Conservation (phyloP, 2,888 invertebrate genomes). For the Drosophila demipolita region DNA sequence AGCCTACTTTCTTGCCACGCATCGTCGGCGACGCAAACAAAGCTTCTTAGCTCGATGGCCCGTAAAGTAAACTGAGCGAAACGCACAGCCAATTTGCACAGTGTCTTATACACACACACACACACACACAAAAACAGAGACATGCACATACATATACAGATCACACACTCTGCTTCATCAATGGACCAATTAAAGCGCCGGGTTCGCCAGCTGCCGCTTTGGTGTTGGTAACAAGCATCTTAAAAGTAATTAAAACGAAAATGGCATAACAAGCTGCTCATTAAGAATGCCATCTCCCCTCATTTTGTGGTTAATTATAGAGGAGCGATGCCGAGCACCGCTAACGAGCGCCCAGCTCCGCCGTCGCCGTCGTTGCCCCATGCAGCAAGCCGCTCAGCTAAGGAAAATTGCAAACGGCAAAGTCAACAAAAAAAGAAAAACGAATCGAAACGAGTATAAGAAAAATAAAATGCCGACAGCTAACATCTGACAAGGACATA, state of each 20-base stretch:
- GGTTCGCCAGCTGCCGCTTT: slow-evolving; percentile 43
- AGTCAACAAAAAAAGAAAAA: slow-evolving; percentile 30
- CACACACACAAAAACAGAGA: slow-evolving; percentile 5
- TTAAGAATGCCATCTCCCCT: slow-evolving; percentile 66
- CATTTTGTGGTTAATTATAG: slow-evolving; percentile 84
- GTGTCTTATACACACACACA: slow-evolving; percentile 20
- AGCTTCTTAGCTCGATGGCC: slow-evolving; percentile 40
- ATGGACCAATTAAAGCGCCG: slow-evolving; percentile 82
- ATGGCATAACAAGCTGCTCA: slow-evolving; percentile 81
- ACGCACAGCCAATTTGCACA: slow-evolving; percentile 44
- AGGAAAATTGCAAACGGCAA: slow-evolving; percentile 12
- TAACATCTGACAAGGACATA: slow-evolving; percentile 13
- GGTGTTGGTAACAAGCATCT: slow-evolving; percentile 76
- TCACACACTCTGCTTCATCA: slow-evolving; percentile 66
- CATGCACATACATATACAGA: slow-evolving; percentile 1
- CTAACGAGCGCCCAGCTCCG: slow-evolving; percentile 57
- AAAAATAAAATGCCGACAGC: slow-evolving; percentile 45
- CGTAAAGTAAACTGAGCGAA: slow-evolving; percentile 42
- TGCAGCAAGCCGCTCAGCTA: slow-evolving; percentile 3
- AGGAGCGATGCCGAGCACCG: slow-evolving; percentile 59
- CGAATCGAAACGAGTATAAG: slow-evolving; percentile 17
- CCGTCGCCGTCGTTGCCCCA: slow-evolving; percentile 17
- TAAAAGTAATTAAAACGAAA: slow-evolving; percentile 82
- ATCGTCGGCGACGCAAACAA: slow-evolving; percentile 19
- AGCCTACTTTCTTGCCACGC: slow-evolving; percentile 40